Evolutionary conservation across 1,140 invertebrate species (phyloP).

Genomic region (Notospermus geniculatus): DNA sequence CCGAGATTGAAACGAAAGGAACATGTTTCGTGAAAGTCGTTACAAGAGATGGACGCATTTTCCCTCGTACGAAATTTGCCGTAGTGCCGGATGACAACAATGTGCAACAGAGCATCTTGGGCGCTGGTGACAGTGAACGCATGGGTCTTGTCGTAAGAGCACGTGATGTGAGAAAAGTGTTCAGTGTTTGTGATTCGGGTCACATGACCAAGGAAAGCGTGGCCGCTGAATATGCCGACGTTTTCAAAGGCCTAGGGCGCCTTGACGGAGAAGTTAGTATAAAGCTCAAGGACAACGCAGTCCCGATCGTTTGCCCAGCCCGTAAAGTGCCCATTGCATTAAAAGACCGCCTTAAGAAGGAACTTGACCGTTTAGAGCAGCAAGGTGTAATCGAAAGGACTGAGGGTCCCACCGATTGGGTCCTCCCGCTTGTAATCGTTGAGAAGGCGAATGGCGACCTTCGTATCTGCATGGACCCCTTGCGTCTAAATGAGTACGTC

Average conservation of each 20-base stretch:
- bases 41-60: too few species aligned
- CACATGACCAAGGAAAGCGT: neutral
- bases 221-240: neutral
- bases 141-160: neutral
- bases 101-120: neutral
- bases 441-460: slow-evolving; percentile 13
- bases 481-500: neutral
- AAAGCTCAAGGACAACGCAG: slow-evolving; percentile 2
- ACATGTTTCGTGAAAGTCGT: too few species aligned
- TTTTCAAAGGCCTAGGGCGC: neutral
- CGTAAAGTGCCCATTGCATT: slow-evolving; percentile 4
- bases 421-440: neutral
- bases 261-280: slow-evolving; percentile 5
- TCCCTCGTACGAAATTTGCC: too few species aligned
- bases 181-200: too few species aligned
- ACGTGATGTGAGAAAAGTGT: neutral
- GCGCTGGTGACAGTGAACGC: neutral
- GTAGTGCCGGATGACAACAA: too few species aligned
- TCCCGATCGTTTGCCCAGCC: slow-evolving; percentile 12
- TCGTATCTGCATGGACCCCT: slow-evolving; percentile 10
- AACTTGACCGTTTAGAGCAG: slow-evolving; percentile 9
- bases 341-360: slow-evolving; percentile 11
- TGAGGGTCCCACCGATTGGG: slow-evolving; percentile 10
- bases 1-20: too few species aligned
- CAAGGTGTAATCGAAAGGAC: slow-evolving; percentile 2